These are phyloP conservation scores for Periophthalmodon schlosseri DNA, from an alignment of 2,113 vertebrate genomes.

Conservation along the genomic window DNA sequence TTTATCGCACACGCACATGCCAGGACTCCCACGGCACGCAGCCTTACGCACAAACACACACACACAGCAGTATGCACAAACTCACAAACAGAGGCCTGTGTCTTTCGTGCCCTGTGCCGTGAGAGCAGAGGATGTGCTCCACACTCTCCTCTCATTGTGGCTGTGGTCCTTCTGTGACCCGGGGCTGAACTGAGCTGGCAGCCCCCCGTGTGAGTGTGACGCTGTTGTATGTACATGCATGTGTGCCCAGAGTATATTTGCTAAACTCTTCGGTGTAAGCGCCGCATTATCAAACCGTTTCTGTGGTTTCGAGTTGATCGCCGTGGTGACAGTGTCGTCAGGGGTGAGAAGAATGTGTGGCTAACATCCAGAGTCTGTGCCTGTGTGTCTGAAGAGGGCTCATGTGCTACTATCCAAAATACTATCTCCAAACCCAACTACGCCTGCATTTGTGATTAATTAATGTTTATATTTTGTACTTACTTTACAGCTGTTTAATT, in stretches of 20 bases:
- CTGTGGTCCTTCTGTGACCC: slow-evolving; percentile 49
- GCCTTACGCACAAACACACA: background rate
- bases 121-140: slow-evolving; percentile 41
- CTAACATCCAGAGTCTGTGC: slow-evolving; percentile 63
- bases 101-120: slow-evolving; percentile 31
- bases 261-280: slow-evolving; percentile 60
- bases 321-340: slow-evolving; percentile 73
- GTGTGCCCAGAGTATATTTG: slow-evolving; percentile 68
- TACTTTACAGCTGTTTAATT: too few relatives aligned
- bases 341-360: slow-evolving; percentile 70
- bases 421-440: slow-evolving; percentile 16
- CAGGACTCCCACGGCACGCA: slow-evolving; percentile 61
- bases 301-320: slow-evolving; percentile 74
- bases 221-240: slow-evolving; percentile 35
- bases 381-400: slow-evolving; percentile 37
- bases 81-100: slow-evolving; percentile 50
- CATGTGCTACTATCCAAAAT: slow-evolving; percentile 28
- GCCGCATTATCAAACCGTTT: slow-evolving; percentile 68
- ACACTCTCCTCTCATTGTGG: slow-evolving; percentile 34
- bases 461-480: background rate
- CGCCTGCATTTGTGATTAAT: background rate
- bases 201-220: slow-evolving; percentile 28
- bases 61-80: slow-evolving; percentile 4
- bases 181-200: slow-evolving; percentile 57
- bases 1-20: slow-evolving; percentile 53